phyloP scores from a whole-genome alignment of 2,888 invertebrate species.

The Abscondita cerata region DNA sequence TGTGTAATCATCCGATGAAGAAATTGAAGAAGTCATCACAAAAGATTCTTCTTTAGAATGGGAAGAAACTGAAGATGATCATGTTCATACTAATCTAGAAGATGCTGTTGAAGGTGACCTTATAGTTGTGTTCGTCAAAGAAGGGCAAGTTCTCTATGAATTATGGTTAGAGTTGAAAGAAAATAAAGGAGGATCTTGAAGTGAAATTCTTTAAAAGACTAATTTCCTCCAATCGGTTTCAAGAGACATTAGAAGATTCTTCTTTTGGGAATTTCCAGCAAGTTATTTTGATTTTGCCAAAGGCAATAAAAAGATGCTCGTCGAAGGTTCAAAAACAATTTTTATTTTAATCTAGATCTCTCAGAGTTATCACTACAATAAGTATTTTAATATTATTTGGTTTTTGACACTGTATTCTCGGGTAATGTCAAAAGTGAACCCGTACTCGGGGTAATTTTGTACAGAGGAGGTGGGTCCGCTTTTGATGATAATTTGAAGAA shows the following conservation, averaged over 20 bases:
- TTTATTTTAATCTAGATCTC: not conserved
- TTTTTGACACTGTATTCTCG: not conserved
- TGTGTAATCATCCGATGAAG: not conserved
- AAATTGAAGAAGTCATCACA: not conserved
- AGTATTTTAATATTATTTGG: not conserved
- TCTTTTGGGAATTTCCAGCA: no score
- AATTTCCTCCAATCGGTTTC: not conserved
- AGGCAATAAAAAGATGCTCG: not conserved
- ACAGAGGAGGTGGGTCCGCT: not conserved
- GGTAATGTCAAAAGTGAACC: not conserved
- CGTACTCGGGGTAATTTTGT: not conserved
- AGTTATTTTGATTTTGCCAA: not conserved
- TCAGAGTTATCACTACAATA: not conserved
- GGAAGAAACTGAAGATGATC: not conserved
- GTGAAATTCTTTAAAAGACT: not conserved
- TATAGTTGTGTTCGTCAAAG: slow-evolving; percentile 2
- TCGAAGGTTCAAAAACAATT: not conserved
- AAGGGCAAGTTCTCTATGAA: slow-evolving; percentile 1
- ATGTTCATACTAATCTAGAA: not conserved
- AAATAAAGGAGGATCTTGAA: not conserved
- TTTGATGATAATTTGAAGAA: not conserved
- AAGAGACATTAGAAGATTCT: no score
- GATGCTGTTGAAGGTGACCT: not conserved
- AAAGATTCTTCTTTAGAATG: not conserved
- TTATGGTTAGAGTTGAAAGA: not conserved